Base-by-base conservation (phyloP, 2,888 invertebrate genomes). In the Lobophora halterata region DNA sequence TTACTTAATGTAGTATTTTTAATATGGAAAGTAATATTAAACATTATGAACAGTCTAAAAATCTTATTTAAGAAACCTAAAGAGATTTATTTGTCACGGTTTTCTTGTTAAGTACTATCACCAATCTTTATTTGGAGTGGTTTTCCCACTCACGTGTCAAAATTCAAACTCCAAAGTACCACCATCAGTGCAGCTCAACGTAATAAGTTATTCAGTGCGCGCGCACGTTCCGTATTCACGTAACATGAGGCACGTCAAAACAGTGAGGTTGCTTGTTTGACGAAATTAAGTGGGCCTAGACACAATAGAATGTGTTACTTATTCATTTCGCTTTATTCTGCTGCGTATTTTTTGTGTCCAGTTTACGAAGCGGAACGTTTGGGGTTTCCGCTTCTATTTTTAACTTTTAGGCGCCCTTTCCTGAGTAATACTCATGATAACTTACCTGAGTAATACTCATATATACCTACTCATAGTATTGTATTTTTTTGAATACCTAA, bases 151-250 rank as follows among this genome's bases (percentile, higher is more conserved):
- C 8, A 17, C 10, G 18, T 32, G 32, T 30, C 4, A 12, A 36
- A 17, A 13, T 12, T 6, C 2, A 23, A 12, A 7, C 26, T 21
- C 10, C 10, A 18, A 19, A 13, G 24, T 46, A 58, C 61, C 68
- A 66, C 76, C 73, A n/a, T n/a, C n/a, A 73, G 72, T 73, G 71
- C 64, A 58, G 54, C 48, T 49, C 52, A 48, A 52, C 55, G 66
- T 67, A 72, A 77, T 78, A 70, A 72, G 62, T 58, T 60, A 77
- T 77, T 77, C 76, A 61, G 61, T 58, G 51, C 52, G 56, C 65
- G 40, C 44, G 37, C 43, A 50, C 49, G 51, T 58, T 68, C 67
- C 67, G 47, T 46, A 52, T 52, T 49, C 52, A 49, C 40, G 16
- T 40, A 31, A 46, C 49, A 47, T 43, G 29, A 35, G 40, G 40